These are phyloP conservation scores for Gandaritis pyraliata DNA, from an alignment of 2,888 invertebrate species.

Conservation along the genomic window DNA sequence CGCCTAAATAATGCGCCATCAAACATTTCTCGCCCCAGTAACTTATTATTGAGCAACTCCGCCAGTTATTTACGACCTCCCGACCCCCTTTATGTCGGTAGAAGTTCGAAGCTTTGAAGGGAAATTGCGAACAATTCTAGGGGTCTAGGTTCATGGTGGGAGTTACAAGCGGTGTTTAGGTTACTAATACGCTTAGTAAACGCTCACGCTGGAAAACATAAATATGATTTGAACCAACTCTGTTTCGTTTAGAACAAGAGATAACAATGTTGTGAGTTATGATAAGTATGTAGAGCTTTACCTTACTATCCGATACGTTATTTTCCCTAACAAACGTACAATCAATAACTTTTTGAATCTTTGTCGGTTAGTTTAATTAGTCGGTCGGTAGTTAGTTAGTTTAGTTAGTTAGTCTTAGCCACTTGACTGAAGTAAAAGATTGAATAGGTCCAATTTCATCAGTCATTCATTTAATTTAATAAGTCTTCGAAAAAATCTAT, in stretches of 20 bases:
- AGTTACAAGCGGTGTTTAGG: slow-evolving; percentile 61
- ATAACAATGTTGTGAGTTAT: slow-evolving; percentile 10
- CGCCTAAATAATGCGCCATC: slow-evolving; percentile 66
- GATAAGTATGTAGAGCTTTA: not conserved
- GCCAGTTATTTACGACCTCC: slow-evolving; percentile 54
- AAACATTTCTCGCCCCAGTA: slow-evolving; percentile 65
- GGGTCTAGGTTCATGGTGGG: slow-evolving; percentile 53
- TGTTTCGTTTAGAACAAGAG: slow-evolving; percentile 17
- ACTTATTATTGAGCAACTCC: slow-evolving; percentile 51
- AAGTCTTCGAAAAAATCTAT: not conserved
- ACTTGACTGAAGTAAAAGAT: too few relatives aligned
- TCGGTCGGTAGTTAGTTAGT: too few relatives aligned
- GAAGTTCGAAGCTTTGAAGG: slow-evolving; percentile 25
- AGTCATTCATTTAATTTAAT: too few relatives aligned
- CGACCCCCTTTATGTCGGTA: slow-evolving; percentile 31
- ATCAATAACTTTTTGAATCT: too few relatives aligned
- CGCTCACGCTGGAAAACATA: slow-evolving; percentile 68
- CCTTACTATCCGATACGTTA: not conserved
- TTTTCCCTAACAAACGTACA: not conserved
- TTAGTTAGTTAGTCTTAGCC: too few relatives aligned
- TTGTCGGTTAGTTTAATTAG: too few relatives aligned
- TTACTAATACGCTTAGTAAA: slow-evolving; percentile 70
- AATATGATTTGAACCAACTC: slow-evolving; percentile 32
- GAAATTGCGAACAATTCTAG: slow-evolving; percentile 30
- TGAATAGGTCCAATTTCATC: too few relatives aligned